A percentile compares a stretch with the other conserved stretches of the same genome.
These are phyloP conservation scores for Arctocebus calabarensis DNA, from an alignment of 2,797 vertebrate species.

Conservation along the genomic window DNA sequence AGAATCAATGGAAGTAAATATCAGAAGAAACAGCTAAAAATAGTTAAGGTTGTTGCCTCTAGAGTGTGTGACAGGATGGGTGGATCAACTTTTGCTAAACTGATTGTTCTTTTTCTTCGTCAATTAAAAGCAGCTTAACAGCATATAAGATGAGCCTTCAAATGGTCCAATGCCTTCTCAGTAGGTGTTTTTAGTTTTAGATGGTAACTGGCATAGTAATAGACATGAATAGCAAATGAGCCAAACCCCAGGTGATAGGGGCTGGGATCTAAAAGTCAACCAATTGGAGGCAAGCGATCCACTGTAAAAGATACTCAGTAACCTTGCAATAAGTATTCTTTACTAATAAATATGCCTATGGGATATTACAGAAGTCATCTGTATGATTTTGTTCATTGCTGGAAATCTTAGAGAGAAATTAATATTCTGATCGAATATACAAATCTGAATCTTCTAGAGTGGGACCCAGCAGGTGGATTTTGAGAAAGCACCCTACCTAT, in stretches of 20 bases:
- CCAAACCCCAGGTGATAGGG: not conserved
- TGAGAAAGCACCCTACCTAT: not conserved
- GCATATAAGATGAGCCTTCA: not conserved
- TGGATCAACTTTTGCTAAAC: not conserved
- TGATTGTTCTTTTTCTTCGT: not conserved
- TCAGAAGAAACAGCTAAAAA: slow-evolving; percentile 4
- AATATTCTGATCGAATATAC: not conserved
- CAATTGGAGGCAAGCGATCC: not conserved
- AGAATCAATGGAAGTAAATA: not conserved
- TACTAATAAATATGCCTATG: no score
- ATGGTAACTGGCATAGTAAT: not conserved
- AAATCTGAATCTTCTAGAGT: not conserved
- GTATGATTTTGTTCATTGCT: not conserved
- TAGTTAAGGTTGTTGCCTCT: not conserved
- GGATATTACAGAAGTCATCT: not conserved
- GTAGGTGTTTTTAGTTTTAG: not conserved
- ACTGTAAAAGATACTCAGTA: not conserved
- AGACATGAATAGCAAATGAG: not conserved
- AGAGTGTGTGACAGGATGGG: not conserved
- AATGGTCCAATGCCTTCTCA: not conserved
- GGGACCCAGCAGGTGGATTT: not conserved
- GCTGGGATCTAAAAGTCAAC: not conserved
- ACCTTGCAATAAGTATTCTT: fast-evolving
- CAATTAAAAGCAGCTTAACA: not conserved
- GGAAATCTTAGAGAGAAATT: not conserved